Base-by-base conservation (phyloP, 2,888 invertebrate genomes). In the Lottia gigantea region DNA sequence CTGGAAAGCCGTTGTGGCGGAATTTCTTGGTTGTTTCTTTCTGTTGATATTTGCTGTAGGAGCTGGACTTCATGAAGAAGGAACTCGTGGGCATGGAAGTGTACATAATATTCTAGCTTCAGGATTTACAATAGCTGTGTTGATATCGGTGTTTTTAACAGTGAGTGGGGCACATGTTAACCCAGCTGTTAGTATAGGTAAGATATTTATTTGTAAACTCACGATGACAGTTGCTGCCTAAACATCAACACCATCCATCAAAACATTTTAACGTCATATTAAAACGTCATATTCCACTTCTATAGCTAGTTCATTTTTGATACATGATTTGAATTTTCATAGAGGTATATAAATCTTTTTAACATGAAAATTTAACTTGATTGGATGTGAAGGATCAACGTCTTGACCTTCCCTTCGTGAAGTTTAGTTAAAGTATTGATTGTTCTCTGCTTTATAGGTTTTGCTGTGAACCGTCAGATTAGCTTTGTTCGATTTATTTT, bases 121-220 rank as follows among this genome's bases (percentile, higher is more conserved):
- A 3, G 83, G 82, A 0, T 79, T 84, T 64, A 77, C 78, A 64
- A 73, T 84, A 46, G 79, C 78, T 8, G 74, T 76, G 31, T 71
- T 80, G 8, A 74, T 83, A 26, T 73, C 77, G 0, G 64, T 76
- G 8, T 67, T 82, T 26, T 69, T 72, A 4, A 76, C 73, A n/a
- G 76, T 80, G 11, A 82, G 82, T 65, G 83, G 83, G 7, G 82
- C 78, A 31, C 82, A 83, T 46, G 76, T 84, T 16, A 84, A 84
- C 64, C 83, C 83, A 7, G 78, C 81, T 11, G 70, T 84, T 11
- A 78, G 77, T 11, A 61, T 82, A 3, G 78, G 76, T 12, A 55
- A 55, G 55, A 40, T 40, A 40, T 40, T 3, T 4, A 8, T 40
- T 40, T 40, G 40, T 40, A 40, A 40, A 40, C 11, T 40, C 7